Conservation (phyloP, 2,113 vertebrate species). For the Tenebrosternarchus preto region DNA sequence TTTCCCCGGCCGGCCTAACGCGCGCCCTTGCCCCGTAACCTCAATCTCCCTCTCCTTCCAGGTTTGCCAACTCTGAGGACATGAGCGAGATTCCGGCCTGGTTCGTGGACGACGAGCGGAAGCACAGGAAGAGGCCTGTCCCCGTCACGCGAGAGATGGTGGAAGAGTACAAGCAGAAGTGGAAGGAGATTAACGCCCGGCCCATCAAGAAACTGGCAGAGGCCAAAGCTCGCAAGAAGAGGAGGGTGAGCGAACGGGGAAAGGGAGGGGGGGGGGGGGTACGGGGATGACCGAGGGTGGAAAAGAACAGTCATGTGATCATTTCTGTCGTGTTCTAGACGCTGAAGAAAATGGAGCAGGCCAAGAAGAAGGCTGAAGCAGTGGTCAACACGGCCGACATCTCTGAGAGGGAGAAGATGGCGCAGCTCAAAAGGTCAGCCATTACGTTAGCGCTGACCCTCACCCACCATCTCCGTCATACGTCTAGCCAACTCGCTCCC, state of each 20-base stretch:
- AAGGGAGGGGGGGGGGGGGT: background rate
- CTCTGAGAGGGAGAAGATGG: constrained; percentile 90
- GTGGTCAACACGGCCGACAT: constrained; percentile 94
- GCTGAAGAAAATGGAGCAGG: constrained; percentile 94
- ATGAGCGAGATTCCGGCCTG: constrained; percentile 86
- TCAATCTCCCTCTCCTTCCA: constrained; percentile 49
- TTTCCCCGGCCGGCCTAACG: background rate
- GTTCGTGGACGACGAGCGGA: constrained; percentile 87
- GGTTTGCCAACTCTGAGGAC: constrained; percentile 84
- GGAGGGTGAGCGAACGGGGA: constrained; percentile 78
- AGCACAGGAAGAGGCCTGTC: constrained; percentile 81
- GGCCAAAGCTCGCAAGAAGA: constrained; percentile 96
- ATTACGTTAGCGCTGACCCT: background rate
- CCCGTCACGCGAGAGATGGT: constrained; percentile 85
- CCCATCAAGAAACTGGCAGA: constrained; percentile 95
- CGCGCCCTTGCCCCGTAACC: too few species aligned
- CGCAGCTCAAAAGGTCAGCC: constrained; percentile 85
- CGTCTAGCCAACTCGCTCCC: too few species aligned
- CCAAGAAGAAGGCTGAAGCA: constrained; percentile 93
- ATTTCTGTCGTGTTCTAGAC: constrained; percentile 70
- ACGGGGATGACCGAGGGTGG: too few species aligned
- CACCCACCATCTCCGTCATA: background rate
- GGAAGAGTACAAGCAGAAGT: constrained; percentile 87
- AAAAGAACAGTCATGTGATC: background rate
- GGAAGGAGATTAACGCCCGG: constrained; percentile 90